Conservation (phyloP, 2,797 vertebrate genomes). For the Calcarius lapponicus region DNA sequence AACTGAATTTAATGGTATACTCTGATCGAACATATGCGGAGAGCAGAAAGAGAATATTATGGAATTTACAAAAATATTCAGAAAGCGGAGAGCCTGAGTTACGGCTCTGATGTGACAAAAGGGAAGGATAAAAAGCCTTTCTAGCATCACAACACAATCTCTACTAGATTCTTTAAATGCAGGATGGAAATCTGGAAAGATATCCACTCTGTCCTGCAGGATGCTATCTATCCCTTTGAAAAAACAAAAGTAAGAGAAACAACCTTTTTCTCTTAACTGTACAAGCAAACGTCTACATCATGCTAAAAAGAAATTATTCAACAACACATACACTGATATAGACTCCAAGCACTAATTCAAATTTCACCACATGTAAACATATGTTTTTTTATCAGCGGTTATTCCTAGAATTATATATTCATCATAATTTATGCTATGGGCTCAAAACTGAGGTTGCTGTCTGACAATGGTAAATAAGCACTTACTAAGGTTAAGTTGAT, state of each 20-base stretch:
- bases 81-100: neutral
- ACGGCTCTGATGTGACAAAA: neutral
- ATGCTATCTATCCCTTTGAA: accelerated
- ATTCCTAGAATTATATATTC: neutral
- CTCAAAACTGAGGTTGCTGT: neutral
- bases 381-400: neutral
- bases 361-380: neutral
- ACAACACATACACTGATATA: neutral
- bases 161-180: neutral
- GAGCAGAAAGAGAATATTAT: neutral
- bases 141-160: neutral
- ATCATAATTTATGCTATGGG: neutral
- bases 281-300: neutral
- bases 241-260: neutral
- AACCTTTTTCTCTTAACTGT: neutral
- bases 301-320: neutral
- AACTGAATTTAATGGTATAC: neutral
- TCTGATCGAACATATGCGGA: neutral
- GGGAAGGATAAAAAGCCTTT: neutral
- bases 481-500: neutral
- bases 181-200: neutral
- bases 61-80: neutral
- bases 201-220: neutral
- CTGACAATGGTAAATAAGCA: neutral
- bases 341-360: neutral